Evolutionary conservation across 37 sponge, comb jelly and placozoan genomes (phyloP).

Genomic region (Halichondria panicea): DNA sequence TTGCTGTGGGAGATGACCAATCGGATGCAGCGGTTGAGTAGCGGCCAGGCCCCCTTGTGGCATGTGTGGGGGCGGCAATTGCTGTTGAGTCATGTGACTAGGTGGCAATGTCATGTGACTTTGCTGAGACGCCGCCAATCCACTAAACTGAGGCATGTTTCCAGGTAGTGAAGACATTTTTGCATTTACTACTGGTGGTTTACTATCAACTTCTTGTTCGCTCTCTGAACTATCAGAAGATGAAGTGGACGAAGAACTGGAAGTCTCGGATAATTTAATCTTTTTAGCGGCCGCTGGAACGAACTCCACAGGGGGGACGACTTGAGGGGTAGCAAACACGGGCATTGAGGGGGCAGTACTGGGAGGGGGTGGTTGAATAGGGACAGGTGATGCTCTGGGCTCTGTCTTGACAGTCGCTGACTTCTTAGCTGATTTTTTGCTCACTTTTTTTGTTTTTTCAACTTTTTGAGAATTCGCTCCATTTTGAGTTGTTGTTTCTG

Average conservation of each 20-base stretch:
- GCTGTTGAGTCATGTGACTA: too few relatives aligned
- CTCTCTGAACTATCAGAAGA: constrained; percentile 36
- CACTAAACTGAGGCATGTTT: too few relatives aligned
- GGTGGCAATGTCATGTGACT: not conserved
- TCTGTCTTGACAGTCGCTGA: not conserved
- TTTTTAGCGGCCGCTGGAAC: constrained; percentile 28
- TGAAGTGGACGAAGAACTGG: constrained; percentile 12
- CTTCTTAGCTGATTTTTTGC: not conserved
- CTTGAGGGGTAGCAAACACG: not conserved
- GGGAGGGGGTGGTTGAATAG: not conserved
- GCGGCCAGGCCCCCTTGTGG: not conserved
- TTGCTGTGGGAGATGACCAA: too few relatives aligned
- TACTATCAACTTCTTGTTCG: constrained; percentile 18
- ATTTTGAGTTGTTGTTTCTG: not conserved
- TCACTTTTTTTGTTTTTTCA: not conserved
- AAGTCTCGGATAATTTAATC: not conserved
- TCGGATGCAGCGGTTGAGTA: too few relatives aligned
- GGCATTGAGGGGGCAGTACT: not conserved
- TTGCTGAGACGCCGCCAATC: too few relatives aligned
- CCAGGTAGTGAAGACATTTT: too few relatives aligned
- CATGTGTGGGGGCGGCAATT: too few relatives aligned
- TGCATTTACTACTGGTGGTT: too few relatives aligned
- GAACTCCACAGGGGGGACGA: constrained; percentile 9
- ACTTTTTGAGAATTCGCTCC: not conserved
- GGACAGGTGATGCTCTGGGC: not conserved